These are phyloP conservation scores for Delichon dasypus DNA, from an alignment of 2,797 vertebrate species.

Conservation along the genomic window DNA sequence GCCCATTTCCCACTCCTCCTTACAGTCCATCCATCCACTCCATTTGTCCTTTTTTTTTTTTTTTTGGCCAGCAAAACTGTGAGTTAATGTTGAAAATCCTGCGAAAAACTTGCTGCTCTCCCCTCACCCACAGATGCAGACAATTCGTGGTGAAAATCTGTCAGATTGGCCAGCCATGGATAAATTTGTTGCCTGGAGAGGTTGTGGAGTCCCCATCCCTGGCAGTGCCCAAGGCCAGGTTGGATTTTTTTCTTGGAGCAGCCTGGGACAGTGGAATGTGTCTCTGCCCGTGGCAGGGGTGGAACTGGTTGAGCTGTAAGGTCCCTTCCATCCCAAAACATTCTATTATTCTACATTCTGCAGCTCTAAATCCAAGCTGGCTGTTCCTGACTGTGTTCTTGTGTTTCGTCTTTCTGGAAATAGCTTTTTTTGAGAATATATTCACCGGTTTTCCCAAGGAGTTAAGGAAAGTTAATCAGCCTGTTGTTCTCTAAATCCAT, in stretches of 20 bases:
- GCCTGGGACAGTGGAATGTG: not conserved
- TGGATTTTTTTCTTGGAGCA: not conserved
- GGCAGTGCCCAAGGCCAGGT: accelerated
- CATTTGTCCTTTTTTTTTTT: not conserved
- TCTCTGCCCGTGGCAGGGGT: not conserved
- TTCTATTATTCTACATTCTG: not conserved
- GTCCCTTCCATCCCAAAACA: not conserved
- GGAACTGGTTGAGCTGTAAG: not conserved
- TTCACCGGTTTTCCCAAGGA: not conserved
- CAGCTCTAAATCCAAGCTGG: not conserved
- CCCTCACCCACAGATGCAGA: not conserved
- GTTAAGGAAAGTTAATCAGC: not conserved
- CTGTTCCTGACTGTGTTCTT: not conserved
- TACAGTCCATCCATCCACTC: not conserved
- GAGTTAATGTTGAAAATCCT: not conserved
- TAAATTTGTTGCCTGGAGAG: not conserved
- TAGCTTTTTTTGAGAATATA: not conserved
- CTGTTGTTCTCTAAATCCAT: not conserved
- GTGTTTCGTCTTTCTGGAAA: not conserved
- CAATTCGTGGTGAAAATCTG: not conserved
- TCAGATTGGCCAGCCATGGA: not conserved
- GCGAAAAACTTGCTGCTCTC: not conserved
- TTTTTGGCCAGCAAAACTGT: not conserved
- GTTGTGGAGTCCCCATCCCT: not conserved
- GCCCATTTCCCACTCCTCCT: not conserved